Conservation (phyloP, 2,888 invertebrate genomes). For the Drosophila prostipennis region DNA sequence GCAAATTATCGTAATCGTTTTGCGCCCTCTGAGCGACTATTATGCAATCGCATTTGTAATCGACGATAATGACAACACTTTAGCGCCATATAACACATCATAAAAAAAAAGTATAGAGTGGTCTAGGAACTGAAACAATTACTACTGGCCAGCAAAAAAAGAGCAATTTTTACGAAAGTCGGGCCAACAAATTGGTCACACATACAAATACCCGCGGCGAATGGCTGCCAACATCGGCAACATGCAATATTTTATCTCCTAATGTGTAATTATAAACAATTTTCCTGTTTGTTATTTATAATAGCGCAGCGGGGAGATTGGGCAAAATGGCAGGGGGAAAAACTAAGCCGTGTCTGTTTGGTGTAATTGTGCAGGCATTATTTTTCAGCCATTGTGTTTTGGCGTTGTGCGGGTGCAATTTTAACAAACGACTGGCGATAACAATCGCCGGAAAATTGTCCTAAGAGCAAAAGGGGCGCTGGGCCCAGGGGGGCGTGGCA, state of each 20-base stretch:
- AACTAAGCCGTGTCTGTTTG: slow-evolving; percentile 37
- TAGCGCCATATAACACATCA: slow-evolving; percentile 62
- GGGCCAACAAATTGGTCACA: slow-evolving; percentile 42
- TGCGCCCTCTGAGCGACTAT: slow-evolving; percentile 42
- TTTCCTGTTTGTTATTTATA: slow-evolving; percentile 67
- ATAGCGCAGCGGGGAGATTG: slow-evolving; percentile 35
- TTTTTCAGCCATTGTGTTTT: slow-evolving; percentile 43
- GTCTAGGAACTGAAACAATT: slow-evolving; percentile 44
- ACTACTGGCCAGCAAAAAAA: slow-evolving; percentile 30
- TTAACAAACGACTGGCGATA: slow-evolving; percentile 44
- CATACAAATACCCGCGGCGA: slow-evolving; percentile 18
- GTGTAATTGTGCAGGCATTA: slow-evolving; percentile 36
- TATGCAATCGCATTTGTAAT: slow-evolving; percentile 60
- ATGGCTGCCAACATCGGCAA: slow-evolving; percentile 28
- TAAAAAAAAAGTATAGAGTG: slow-evolving; percentile 41
- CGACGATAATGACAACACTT: slow-evolving; percentile 70
- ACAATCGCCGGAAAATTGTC: slow-evolving; percentile 51
- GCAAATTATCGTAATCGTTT: slow-evolving; percentile 26
- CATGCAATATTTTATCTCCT: slow-evolving; percentile 69
- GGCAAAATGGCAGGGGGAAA: slow-evolving; percentile 4
- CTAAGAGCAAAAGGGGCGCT: slow-evolving; percentile 22
- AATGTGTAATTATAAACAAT: slow-evolving; percentile 76
- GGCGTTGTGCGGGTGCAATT: slow-evolving; percentile 38
- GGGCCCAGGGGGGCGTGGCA: slow-evolving; percentile 5
- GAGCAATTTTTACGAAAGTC: slow-evolving; percentile 27